Evolutionary conservation across 2,113 vertebrate genomes (phyloP).

Genomic region (cattle (Bos taurus)): ARS-UCD2.0 NC_037328.1:46786001-46786500

Average conservation of each 20-base stretch:
- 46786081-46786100: background rate
- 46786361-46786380: background rate
- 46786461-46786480: constrained; percentile 64
- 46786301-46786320: background rate
- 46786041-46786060: background rate
- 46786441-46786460: constrained; percentile 57
- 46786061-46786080: constrained; percentile 43
- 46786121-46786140: background rate
- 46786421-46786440: constrained; percentile 27
- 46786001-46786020: background rate
- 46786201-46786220: background rate
- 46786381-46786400: constrained; percentile 46
- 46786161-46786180: background rate
- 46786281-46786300: background rate
- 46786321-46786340: background rate
- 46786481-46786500: constrained; percentile 52
- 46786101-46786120: background rate
- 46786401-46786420: background rate
- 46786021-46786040: background rate
- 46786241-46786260: background rate
- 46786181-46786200: background rate
- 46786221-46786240: background rate
- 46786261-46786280: constrained; percentile 6
- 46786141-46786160: constrained; percentile 21
- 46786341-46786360: background rate